Evolutionary conservation across 2,113 vertebrate genomes (phyloP).

Genomic region (Microcebus griseorufus): DNA sequence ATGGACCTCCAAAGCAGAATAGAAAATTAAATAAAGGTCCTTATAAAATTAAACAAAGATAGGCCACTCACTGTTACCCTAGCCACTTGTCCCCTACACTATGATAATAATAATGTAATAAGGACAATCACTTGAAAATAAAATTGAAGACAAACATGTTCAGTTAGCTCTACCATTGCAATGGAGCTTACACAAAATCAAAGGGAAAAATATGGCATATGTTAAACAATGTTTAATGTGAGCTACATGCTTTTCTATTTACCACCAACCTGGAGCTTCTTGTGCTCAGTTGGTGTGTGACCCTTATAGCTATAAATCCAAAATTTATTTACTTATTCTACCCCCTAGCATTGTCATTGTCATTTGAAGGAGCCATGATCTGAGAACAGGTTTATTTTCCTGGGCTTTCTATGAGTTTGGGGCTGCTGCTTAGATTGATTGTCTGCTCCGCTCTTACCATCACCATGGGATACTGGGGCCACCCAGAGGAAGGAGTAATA

Average conservation of each 20-base stretch:
- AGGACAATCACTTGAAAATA: not conserved
- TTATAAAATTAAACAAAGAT: not conserved
- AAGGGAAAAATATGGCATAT: not conserved
- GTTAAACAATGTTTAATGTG: not conserved
- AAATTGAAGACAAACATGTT: rapidly evolving
- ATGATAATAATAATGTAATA: not conserved
- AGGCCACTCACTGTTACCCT: not conserved
- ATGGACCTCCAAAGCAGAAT: not conserved
- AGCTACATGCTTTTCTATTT: not conserved
- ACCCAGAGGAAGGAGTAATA: not conserved
- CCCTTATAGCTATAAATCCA: not conserved
- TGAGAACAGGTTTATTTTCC: not conserved
- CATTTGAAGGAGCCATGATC: not conserved
- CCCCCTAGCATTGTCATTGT: no score
- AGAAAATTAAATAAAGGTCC: not conserved
- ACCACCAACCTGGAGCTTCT: not conserved
- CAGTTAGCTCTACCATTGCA: not conserved
- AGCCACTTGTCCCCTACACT: not conserved
- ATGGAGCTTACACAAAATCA: not conserved
- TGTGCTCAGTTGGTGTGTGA: not conserved
- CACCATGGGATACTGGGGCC: not conserved
- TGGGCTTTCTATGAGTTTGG: not conserved
- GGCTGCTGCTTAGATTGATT: not conserved
- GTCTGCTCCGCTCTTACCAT: not conserved
- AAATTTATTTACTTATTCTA: not conserved